phyloP scores from a whole-genome alignment of 2,113 vertebrate genomes.

The Crypturellus undulatus region DNA sequence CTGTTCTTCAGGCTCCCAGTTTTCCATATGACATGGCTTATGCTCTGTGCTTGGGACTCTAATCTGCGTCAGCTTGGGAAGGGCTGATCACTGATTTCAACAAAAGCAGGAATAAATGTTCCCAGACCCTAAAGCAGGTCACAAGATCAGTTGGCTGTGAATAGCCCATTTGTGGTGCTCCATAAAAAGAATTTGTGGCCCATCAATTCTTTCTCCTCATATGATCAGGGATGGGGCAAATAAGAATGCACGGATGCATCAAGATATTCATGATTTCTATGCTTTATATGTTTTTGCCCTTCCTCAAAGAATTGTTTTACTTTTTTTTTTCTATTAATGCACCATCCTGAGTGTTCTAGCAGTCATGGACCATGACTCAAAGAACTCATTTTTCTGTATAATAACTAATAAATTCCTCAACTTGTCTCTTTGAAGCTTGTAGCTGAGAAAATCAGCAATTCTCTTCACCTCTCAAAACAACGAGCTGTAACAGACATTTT shows the following conservation, averaged over 20 bases:
- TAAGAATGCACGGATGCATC: fast-evolving
- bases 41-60: background rate
- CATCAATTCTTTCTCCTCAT: background rate
- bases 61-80: background rate
- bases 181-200: background rate
- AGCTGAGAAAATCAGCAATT: slow-evolving; percentile 8
- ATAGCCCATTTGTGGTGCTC: background rate
- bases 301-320: background rate
- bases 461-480: background rate
- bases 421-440: background rate
- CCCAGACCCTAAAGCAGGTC: background rate
- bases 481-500: background rate
- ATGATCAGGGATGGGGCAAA: background rate
- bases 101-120: background rate
- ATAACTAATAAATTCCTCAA: background rate
- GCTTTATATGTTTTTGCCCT: background rate
- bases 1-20: background rate
- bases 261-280: background rate
- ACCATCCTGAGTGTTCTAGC: background rate
- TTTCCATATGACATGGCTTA: background rate
- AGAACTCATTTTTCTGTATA: background rate
- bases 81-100: background rate
- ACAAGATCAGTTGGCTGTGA: background rate
- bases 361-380: background rate
- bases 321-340: background rate